A percentile compares a stretch with the other conserved stretches of the same genome.
Conservation (phyloP, 2,113 vertebrate genomes). For the Caranx ignobilis region DNA sequence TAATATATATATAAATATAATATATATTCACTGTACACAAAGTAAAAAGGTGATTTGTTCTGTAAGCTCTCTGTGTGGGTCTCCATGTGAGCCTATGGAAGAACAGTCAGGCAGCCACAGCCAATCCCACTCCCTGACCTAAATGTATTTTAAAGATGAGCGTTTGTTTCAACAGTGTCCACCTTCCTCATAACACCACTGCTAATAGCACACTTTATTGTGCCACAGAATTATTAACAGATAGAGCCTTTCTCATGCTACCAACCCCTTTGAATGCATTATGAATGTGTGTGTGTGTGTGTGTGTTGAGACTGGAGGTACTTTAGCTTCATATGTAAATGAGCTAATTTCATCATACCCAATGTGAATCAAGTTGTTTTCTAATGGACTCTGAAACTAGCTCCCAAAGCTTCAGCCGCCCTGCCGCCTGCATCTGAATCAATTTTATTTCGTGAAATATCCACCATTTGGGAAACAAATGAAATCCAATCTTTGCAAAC, state of each 20-base stretch:
- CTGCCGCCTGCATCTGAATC: slow-evolving; percentile 9
- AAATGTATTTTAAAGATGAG: slow-evolving; percentile 54
- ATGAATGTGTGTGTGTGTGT: slow-evolving; percentile 13
- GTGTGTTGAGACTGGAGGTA: background rate
- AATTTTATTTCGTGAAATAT: slow-evolving; percentile 30
- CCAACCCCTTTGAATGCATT: slow-evolving; percentile 2
- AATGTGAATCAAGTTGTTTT: slow-evolving; percentile 41
- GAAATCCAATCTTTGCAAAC: slow-evolving; percentile 18
- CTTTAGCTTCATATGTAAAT: slow-evolving; percentile 41
- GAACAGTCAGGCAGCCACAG: slow-evolving; percentile 53
- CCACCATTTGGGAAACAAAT: slow-evolving; percentile 21
- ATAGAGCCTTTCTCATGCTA: slow-evolving; percentile 22
- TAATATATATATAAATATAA: slow-evolving; percentile 1
- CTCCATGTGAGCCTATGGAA: slow-evolving; percentile 42
- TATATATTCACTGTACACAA: slow-evolving; percentile 32
- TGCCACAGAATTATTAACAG: slow-evolving; percentile 30
- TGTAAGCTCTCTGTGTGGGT: slow-evolving; percentile 41
- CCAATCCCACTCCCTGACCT: slow-evolving; percentile 41
- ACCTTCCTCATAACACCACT: slow-evolving; percentile 31
- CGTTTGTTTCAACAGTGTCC: slow-evolving; percentile 46
- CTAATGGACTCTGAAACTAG: slow-evolving; percentile 50
- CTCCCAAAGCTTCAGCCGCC: slow-evolving; percentile 29
- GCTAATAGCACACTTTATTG: slow-evolving; percentile 57
- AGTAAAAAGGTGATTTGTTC: slow-evolving; percentile 51
- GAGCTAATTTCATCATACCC: slow-evolving; percentile 26